These are phyloP conservation scores for Lerista edwardsae DNA, from an alignment of 2,797 vertebrate genomes.

Conservation along the genomic window DNA sequence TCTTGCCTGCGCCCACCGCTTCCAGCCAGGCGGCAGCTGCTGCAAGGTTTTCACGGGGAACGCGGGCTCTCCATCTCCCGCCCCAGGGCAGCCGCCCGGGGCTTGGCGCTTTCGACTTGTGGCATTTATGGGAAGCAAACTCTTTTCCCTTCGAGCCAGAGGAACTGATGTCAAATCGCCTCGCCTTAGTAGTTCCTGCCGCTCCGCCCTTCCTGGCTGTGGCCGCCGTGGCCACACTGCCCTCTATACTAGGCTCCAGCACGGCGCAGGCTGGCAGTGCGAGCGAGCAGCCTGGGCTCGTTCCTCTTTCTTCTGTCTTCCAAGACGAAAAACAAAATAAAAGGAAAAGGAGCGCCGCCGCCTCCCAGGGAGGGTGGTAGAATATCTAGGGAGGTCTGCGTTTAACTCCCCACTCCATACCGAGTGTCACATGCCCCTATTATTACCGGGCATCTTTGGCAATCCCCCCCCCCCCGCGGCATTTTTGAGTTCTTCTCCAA, in stretches of 20 bases:
- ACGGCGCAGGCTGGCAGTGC: background rate
- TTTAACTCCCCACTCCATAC: too few species aligned
- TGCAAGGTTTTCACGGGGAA: background rate
- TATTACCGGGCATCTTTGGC: background rate
- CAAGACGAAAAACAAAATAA: background rate
- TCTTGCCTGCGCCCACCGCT: background rate
- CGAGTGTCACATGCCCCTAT: too few species aligned
- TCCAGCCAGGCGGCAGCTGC: background rate
- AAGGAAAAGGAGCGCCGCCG: background rate
- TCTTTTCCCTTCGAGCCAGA: background rate
- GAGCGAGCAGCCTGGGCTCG: background rate
- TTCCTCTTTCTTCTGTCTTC: background rate
- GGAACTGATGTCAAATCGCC: conserved; percentile 47
- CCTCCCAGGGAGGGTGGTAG: background rate
- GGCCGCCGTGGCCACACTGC: conserved; percentile 23
- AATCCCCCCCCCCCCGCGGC: background rate
- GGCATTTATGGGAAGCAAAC: conserved; percentile 16
- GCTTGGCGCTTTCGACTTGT: conserved; percentile 6
- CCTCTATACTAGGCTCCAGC: conserved; percentile 20
- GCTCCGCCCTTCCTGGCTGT: conserved; percentile 27
- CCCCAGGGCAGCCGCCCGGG: conserved; percentile 26
- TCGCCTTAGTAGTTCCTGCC: conserved; percentile 21
- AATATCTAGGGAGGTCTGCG: background rate
- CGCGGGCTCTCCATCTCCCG: background rate
- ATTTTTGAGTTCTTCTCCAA: too few species aligned